Conservation (phyloP, 1,140 invertebrate species). For the Metaphire vulgaris region DNA sequence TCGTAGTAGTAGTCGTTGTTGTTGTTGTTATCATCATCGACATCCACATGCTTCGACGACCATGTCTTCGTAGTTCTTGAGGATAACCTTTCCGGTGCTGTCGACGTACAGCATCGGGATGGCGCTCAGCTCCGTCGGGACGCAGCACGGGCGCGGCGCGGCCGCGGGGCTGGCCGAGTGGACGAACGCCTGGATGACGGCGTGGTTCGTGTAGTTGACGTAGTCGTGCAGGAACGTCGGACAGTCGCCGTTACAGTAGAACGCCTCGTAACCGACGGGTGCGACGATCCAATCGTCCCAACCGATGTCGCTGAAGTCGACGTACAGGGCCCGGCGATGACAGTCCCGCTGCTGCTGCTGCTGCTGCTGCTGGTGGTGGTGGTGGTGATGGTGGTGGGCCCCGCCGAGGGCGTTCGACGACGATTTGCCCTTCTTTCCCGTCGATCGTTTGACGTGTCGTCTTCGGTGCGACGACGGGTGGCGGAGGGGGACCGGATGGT, state of each 20-base stretch:
- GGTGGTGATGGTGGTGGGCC: too few relatives aligned
- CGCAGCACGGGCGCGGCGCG: constrained; percentile 61
- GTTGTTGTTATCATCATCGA: too few relatives aligned
- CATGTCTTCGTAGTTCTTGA: constrained; percentile 66
- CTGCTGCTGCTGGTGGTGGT: too few relatives aligned
- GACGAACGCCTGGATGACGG: constrained; percentile 90
- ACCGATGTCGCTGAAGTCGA: constrained; percentile 88
- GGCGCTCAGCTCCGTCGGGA: constrained; percentile 59
- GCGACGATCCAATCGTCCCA: constrained; percentile 99
- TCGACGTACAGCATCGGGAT: constrained; percentile 63
- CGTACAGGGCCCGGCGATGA: constrained; percentile 60
- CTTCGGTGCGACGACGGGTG: too few relatives aligned
- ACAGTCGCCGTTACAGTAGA: constrained; percentile 86
- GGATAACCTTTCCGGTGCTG: constrained; percentile 59
- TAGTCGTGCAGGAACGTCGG: constrained; percentile 80
- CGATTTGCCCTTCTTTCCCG: too few relatives aligned
- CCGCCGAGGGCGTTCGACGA: too few relatives aligned
- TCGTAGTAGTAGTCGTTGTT: too few relatives aligned
- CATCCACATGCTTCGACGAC: constrained; percentile 64
- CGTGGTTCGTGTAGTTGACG: constrained; percentile 92
- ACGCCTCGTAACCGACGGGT: constrained; percentile 89
- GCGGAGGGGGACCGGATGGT: too few relatives aligned
- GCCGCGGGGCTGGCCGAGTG: constrained; percentile 73
- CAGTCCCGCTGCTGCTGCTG: too few relatives aligned
- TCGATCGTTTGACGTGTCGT: too few relatives aligned